Conservation (phyloP, 1,140 invertebrate genomes). For the Probaryconus sp. region DNA sequence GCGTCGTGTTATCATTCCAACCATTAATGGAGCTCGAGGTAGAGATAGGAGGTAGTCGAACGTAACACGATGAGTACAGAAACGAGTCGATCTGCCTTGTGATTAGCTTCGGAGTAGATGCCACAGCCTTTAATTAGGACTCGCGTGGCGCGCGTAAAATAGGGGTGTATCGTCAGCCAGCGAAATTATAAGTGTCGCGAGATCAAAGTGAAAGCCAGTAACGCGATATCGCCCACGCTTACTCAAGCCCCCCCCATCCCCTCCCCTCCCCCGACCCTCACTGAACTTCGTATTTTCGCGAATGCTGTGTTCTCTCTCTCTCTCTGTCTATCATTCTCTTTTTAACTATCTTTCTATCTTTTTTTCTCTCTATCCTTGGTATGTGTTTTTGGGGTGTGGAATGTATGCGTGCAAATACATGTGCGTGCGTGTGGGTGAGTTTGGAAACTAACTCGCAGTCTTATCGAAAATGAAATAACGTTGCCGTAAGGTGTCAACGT, state of each 20-base stretch:
- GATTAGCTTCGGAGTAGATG: slow-evolving; percentile 69
- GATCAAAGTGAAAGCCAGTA: slow-evolving; percentile 77
- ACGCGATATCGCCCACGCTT: slow-evolving; percentile 76
- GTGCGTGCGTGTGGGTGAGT: too few relatives aligned
- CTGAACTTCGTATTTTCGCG: slow-evolving; percentile 46
- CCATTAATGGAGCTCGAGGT: slow-evolving; percentile 59
- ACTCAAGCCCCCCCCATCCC: slow-evolving; percentile 29
- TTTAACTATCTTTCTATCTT: too few relatives aligned
- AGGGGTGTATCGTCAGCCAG: slow-evolving; percentile 78
- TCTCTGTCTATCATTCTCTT: slow-evolving; percentile 8
- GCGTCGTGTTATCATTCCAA: slow-evolving; percentile 63
- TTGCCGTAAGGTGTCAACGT: slow-evolving; percentile 60
- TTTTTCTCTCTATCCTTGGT: too few relatives aligned
- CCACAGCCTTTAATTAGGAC: slow-evolving; percentile 77
- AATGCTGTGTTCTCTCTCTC: slow-evolving; percentile 38
- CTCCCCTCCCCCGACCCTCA: background rate
- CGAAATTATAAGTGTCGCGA: slow-evolving; percentile 79
- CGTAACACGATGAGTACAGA: slow-evolving; percentile 63
- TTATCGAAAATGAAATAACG: slow-evolving; percentile 63
- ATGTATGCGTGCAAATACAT: background rate
- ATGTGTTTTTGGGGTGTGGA: too few relatives aligned
- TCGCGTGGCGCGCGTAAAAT: slow-evolving; percentile 77
- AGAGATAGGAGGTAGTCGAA: slow-evolving; percentile 62
- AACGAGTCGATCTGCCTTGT: slow-evolving; percentile 76
- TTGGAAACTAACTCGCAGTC: slow-evolving; percentile 46